A percentile compares a stretch with the other conserved stretches of the same genome.
phyloP scores from a whole-genome alignment of 2,888 invertebrate genomes.

The Eilema depressum region DNA sequence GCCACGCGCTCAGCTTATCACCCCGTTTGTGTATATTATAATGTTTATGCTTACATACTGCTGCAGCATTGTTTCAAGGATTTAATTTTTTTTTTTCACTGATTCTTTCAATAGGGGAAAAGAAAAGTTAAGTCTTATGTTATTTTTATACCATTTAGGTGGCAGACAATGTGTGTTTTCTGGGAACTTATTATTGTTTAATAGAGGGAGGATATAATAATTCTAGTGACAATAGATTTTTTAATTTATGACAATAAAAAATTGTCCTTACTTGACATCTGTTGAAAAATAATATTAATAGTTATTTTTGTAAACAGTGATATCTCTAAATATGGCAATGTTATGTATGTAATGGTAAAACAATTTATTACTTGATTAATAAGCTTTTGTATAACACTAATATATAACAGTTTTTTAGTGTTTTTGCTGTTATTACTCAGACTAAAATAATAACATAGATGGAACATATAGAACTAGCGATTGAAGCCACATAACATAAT shows the following conservation, averaged over 20 bases:
- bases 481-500: too few species aligned
- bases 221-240: neutral
- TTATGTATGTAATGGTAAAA: neutral
- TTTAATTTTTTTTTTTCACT: neutral
- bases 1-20: conserved; percentile 51
- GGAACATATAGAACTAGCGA: too few species aligned
- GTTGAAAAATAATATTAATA: neutral
- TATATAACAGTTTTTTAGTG: neutral
- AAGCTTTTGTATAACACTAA: neutral
- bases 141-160: too few species aligned
- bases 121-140: too few species aligned
- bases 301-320: conserved; percentile 11
- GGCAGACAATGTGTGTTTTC: neutral
- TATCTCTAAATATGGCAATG: neutral
- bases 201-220: neutral
- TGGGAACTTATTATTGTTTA: neutral
- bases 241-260: neutral
- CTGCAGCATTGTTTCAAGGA: conserved; percentile 3
- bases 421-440: too few species aligned
- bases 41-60: neutral
- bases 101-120: too few species aligned
- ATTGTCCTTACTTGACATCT: neutral
- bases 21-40: conserved; percentile 22
- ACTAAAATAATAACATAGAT: too few species aligned
- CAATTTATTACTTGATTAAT: conserved; percentile 1